Conservation (phyloP, 2,113 vertebrate species). For the Percopsis transmontana region DNA sequence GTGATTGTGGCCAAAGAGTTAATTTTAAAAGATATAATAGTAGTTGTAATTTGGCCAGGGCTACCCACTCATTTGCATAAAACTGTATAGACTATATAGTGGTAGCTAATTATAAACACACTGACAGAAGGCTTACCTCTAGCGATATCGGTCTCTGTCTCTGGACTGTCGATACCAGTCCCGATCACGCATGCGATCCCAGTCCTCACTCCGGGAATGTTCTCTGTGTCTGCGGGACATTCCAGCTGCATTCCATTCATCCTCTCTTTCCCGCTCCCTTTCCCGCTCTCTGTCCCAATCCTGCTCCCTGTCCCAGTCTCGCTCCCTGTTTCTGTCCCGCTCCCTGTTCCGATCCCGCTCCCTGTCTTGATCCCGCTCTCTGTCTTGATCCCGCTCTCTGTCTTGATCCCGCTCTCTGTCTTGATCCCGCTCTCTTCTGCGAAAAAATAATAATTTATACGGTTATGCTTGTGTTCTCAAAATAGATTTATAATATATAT, state of each 20-base stretch:
- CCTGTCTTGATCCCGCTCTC: constrained; percentile 30
- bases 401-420: constrained; percentile 42
- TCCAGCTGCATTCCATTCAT: constrained; percentile 54
- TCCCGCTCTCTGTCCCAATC: constrained; percentile 54
- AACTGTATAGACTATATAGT: no score
- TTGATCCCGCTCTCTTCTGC: constrained; percentile 45
- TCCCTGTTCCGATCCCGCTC: constrained; percentile 21
- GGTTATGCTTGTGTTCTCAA: not conserved
- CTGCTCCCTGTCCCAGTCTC: constrained; percentile 1
- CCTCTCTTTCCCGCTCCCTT: constrained; percentile 51
- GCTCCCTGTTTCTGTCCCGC: constrained; percentile 41
- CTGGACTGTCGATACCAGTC: constrained; percentile 68
- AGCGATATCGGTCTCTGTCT: constrained; percentile 68
- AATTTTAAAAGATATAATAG: no score
- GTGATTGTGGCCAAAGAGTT: constrained; percentile 25
- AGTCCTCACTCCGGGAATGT: constrained; percentile 64
- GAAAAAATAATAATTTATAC: constrained; percentile 5
- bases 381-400: constrained; percentile 16
- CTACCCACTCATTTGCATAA: no score
- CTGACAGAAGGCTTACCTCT: constrained; percentile 53
- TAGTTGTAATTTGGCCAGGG: no score
- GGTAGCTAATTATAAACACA: no score
- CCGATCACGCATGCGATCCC: constrained; percentile 59
- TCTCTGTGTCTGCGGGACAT: constrained; percentile 64
- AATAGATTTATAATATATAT: no score